phyloP scores from a whole-genome alignment of 1,140 invertebrate genomes.

The Drosophila micromelanica region DNA sequence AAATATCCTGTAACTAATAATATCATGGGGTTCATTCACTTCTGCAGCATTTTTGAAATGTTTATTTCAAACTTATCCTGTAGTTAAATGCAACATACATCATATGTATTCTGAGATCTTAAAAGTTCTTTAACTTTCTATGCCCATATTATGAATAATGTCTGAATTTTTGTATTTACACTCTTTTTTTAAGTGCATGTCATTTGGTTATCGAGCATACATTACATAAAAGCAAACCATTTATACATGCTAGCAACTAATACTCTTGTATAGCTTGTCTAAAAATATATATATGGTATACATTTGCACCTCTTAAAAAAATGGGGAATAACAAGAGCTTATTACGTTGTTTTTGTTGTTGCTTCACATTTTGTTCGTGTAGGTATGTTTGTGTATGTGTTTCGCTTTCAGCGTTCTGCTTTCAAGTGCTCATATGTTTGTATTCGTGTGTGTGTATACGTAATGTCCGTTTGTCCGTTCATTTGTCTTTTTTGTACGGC shows the following conservation, averaged over 20 bases:
- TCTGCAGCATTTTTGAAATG: neutral
- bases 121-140: no score
- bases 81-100: no score
- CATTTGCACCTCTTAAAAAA: conserved; percentile 18
- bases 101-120: no score
- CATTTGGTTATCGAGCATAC: neutral
- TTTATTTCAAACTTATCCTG: neutral
- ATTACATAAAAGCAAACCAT: conserved; percentile 2
- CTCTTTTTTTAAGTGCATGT: no score
- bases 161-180: no score
- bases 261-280: conserved; percentile 20
- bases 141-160: no score
- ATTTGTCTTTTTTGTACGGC: conserved; percentile 39
- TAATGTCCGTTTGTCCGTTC: neutral
- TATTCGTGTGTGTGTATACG: conserved; percentile 11
- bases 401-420: conserved; percentile 21
- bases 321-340: conserved; percentile 35
- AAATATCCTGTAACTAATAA: conserved; percentile 13
- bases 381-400: conserved; percentile 7
- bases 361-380: conserved; percentile 25
- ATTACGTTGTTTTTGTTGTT: conserved; percentile 51
- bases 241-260: conserved; percentile 9
- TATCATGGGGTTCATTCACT: neutral
- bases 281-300: conserved; percentile 12
- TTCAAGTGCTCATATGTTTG: conserved; percentile 26